These are phyloP conservation scores for Piezodorus guildinii DNA, from an alignment of 1,140 invertebrate genomes.

Conservation along the genomic window DNA sequence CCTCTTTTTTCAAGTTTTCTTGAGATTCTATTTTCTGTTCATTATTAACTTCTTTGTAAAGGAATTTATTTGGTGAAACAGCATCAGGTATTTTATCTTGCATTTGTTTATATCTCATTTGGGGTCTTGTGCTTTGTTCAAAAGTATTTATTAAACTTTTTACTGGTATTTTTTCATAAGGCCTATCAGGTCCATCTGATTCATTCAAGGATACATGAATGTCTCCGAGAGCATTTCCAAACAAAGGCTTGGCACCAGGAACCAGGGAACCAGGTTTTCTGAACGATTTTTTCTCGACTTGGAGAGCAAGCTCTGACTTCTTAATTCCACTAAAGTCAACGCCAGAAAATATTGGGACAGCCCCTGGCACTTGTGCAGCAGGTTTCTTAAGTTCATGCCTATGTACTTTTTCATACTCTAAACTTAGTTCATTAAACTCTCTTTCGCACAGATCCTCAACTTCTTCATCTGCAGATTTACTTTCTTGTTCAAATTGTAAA, in stretches of 20 bases:
- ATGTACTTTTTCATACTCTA: constrained; percentile 21
- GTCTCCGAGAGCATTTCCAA: constrained; percentile 8
- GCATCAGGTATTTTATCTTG: constrained; percentile 30
- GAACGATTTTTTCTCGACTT: constrained; percentile 26
- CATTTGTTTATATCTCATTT: constrained; percentile 44
- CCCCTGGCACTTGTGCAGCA: constrained; percentile 13
- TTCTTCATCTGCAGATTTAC: constrained; percentile 24
- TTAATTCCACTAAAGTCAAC: not conserved
- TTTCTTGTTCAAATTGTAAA: not conserved
- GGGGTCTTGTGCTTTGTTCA: constrained; percentile 44
- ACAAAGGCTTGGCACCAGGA: constrained; percentile 33
- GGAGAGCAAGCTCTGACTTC: not conserved
- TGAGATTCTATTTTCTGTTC: too few species aligned
- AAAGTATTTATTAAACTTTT: constrained; percentile 50
- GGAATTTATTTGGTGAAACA: constrained; percentile 7
- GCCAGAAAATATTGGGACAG: constrained; percentile 4
- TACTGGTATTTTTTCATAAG: constrained; percentile 47
- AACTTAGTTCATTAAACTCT: constrained; percentile 19
- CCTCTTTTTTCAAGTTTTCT: too few species aligned
- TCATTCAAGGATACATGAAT: constrained; percentile 20
- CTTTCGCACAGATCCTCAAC: constrained; percentile 26
- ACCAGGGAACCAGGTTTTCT: constrained; percentile 33
- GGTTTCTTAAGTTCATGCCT: constrained; percentile 19
- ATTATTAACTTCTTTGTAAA: not conserved
- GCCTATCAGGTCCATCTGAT: constrained; percentile 29